A percentile compares a stretch with the other conserved stretches of the same genome.
Conservation (phyloP, 2,113 vertebrate species). For the Pyxicephalus adspersus region DNA sequence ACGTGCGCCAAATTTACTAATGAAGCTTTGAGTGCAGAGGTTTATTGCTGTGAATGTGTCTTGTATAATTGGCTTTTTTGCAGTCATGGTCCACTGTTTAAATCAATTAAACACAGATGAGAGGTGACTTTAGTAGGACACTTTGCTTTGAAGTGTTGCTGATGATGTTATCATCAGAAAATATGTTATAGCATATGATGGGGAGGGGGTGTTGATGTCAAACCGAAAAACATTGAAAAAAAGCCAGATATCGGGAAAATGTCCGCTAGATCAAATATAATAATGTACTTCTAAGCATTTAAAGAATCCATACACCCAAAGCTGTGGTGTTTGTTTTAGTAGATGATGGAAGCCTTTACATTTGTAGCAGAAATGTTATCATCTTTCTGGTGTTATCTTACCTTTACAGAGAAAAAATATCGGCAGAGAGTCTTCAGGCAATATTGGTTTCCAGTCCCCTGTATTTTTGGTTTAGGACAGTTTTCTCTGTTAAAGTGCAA, state of each 20-base stretch:
- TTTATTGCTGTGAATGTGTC: conserved; percentile 25
- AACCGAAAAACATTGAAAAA: neutral
- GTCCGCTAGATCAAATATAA: neutral
- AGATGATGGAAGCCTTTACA: too few species aligned
- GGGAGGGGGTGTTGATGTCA: neutral
- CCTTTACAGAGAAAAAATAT: too few species aligned
- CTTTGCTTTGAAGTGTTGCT: conserved; percentile 21
- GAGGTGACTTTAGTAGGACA: neutral
- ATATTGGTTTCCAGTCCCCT: too few species aligned
- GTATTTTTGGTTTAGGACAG: too few species aligned
- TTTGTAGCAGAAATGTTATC: too few species aligned
- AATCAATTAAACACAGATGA: conserved; percentile 18
- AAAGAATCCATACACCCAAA: too few species aligned
- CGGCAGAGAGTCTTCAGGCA: too few species aligned
- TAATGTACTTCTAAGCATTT: neutral
- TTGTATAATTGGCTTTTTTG: conserved; percentile 22
- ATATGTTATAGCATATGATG: neutral
- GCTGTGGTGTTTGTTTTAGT: too few species aligned
- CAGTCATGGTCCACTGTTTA: conserved; percentile 19
- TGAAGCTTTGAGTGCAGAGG: neutral
- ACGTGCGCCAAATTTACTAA: conserved; percentile 10
- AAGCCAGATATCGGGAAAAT: neutral
- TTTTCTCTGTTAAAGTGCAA: too few species aligned
- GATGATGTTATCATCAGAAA: conserved; percentile 12
- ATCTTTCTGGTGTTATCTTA: too few species aligned